These are phyloP conservation scores for Scophthalmus maximus DNA, from an alignment of 2,113 vertebrate species.

Conservation along the genomic window DNA sequence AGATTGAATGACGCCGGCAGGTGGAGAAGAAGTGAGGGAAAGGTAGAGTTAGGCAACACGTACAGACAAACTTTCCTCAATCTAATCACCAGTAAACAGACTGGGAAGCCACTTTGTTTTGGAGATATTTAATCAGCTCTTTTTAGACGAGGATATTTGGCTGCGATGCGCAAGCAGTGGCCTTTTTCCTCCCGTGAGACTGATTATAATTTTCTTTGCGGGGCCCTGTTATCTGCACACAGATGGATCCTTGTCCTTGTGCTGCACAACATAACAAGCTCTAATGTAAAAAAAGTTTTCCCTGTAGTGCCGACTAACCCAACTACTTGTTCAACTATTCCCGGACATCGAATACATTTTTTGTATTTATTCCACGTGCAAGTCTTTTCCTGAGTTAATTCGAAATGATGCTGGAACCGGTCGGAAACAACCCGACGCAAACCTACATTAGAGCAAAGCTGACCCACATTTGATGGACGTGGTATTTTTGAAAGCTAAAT, in stretches of 20 bases:
- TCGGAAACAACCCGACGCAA: background rate
- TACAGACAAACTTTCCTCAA: slow-evolving; percentile 26
- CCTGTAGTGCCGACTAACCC: slow-evolving; percentile 17
- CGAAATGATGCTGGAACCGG: background rate
- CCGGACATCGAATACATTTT: slow-evolving; percentile 19
- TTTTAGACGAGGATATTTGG: slow-evolving; percentile 58
- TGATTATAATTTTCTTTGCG: slow-evolving; percentile 67
- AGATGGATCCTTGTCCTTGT: slow-evolving; percentile 58
- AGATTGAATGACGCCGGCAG: slow-evolving; percentile 7
- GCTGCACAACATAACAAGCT: slow-evolving; percentile 54
- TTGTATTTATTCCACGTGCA: background rate
- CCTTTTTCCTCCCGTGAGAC: slow-evolving; percentile 49
- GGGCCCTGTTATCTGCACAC: slow-evolving; percentile 55
- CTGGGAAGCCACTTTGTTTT: slow-evolving; percentile 46
- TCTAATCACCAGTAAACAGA: slow-evolving; percentile 45
- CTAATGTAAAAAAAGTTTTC: slow-evolving; percentile 42
- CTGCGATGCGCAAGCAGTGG: slow-evolving; percentile 35
- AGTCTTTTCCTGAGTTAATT: background rate
- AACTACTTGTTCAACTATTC: slow-evolving; percentile 42
- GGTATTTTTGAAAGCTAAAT: background rate
- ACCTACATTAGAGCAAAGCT: background rate
- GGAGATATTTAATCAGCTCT: slow-evolving; percentile 59
- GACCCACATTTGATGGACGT: background rate
- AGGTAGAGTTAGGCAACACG: background rate
- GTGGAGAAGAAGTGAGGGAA: background rate